Percentiles rank a stretch among this genome's conserved stretches.
These are phyloP conservation scores for Aramus guarauna DNA, from an alignment of 2,113 vertebrate genomes.

Conservation along the genomic window DNA sequence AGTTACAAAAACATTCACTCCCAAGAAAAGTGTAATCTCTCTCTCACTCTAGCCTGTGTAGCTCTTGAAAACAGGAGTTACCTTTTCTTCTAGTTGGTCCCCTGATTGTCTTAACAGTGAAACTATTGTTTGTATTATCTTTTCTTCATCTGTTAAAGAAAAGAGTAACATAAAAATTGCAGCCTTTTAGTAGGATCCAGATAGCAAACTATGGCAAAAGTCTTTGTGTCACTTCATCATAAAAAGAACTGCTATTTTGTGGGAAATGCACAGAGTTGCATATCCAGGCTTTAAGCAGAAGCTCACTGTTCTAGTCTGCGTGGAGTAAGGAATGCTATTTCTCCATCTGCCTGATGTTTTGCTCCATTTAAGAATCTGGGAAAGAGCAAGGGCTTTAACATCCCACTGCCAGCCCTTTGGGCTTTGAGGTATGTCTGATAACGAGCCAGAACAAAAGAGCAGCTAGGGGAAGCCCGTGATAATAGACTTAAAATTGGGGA, in stretches of 20 bases:
- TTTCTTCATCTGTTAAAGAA: slow-evolving; percentile 53
- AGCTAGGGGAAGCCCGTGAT: neutral
- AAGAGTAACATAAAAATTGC: neutral
- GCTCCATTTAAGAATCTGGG: neutral
- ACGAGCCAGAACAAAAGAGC: neutral
- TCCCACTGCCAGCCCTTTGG: neutral
- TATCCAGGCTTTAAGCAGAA: neutral
- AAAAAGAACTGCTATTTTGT: neutral
- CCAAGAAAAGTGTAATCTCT: neutral
- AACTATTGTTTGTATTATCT: slow-evolving; percentile 71
- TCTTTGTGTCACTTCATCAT: neutral
- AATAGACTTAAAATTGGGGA: neutral
- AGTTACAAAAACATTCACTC: neutral
- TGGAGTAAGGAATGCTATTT: neutral
- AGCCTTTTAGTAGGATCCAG: neutral
- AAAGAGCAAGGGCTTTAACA: neutral
- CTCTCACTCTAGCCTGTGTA: neutral
- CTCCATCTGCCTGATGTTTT: neutral
- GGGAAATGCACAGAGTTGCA: neutral
- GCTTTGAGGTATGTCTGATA: neutral
- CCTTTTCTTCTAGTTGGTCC: slow-evolving; percentile 74
- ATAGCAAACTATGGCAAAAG: neutral
- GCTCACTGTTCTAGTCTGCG: neutral
- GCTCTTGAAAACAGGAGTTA: slow-evolving; percentile 31
- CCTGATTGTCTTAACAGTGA: slow-evolving; percentile 76